Percentiles rank a stretch among this genome's conserved stretches.
These are phyloP conservation scores for Calyptomena viridis DNA, from an alignment of 2,113 vertebrate genomes.

Conservation along the genomic window DNA sequence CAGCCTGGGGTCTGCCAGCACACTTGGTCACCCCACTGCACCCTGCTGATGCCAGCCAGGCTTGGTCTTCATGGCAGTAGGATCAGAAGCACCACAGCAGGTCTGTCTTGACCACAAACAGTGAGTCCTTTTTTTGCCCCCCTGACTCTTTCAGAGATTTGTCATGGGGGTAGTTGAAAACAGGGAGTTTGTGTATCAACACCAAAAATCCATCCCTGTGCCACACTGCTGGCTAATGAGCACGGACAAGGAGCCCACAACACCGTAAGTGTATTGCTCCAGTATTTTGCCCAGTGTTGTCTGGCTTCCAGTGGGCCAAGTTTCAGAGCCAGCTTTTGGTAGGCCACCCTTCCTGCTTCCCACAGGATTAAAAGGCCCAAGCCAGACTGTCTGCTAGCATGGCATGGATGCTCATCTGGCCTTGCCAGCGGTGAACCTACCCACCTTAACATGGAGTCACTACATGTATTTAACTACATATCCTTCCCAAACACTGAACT, in stretches of 20 bases:
- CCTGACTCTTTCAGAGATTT: neutral
- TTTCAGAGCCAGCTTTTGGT: neutral
- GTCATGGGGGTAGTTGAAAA: neutral
- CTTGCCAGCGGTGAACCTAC: neutral
- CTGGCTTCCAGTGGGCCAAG: neutral
- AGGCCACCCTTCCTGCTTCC: neutral
- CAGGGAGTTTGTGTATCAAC: neutral
- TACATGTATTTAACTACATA: neutral
- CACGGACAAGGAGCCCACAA: accelerated
- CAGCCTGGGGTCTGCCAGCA: neutral
- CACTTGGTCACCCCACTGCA: accelerated
- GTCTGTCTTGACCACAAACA: neutral
- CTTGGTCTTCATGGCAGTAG: neutral
- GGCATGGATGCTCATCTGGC: accelerated
- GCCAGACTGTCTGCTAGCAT: neutral
- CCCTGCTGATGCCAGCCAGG: neutral
- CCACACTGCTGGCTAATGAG: neutral
- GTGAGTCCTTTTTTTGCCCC: neutral
- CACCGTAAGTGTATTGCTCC: neutral
- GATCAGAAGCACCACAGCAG: neutral
- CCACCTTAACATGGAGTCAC: accelerated
- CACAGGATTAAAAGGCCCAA: accelerated
- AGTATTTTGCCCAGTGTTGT: neutral
- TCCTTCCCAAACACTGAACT: neutral
- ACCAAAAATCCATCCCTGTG: neutral